Conservation (phyloP, 2,888 invertebrate genomes). For the Drosophila fungiperda region DNA sequence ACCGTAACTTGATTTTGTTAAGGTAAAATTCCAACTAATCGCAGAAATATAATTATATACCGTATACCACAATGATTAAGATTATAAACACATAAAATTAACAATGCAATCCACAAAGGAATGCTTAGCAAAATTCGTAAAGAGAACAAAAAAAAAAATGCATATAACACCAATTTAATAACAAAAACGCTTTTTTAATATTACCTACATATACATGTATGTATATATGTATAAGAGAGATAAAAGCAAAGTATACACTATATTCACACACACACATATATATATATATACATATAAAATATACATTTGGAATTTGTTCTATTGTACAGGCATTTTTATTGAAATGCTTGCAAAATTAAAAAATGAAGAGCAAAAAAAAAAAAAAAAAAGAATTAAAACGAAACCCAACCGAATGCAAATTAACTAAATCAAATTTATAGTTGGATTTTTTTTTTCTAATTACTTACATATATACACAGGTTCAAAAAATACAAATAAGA, state of each 20-base stretch:
- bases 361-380: slow-evolving; percentile 15
- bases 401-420: slow-evolving; percentile 35
- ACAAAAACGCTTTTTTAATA: slow-evolving; percentile 59
- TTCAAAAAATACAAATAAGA: not conserved
- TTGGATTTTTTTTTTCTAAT: slow-evolving; percentile 40
- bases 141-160: not conserved
- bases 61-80: slow-evolving; percentile 18
- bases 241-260: slow-evolving; percentile 30
- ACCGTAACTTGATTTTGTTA: slow-evolving; percentile 25
- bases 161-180: slow-evolving; percentile 67
- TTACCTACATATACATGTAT: slow-evolving; percentile 31
- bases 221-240: slow-evolving; percentile 16
- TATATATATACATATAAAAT: slow-evolving; percentile 10
- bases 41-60: slow-evolving; percentile 30
- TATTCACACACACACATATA: slow-evolving; percentile 9
- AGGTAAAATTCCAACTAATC: slow-evolving; percentile 58
- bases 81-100: slow-evolving; percentile 18
- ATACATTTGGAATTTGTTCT: slow-evolving; percentile 46
- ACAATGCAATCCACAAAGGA: slow-evolving; percentile 30
- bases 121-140: slow-evolving; percentile 30
- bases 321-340: slow-evolving; percentile 69
- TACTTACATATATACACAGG: slow-evolving; percentile 19
- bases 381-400: not conserved
- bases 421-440: slow-evolving; percentile 48
- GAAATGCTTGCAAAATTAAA: slow-evolving; percentile 65